Evolutionary conservation across 2,113 vertebrate genomes (phyloP).

Genomic region (Centropristis striata): DNA sequence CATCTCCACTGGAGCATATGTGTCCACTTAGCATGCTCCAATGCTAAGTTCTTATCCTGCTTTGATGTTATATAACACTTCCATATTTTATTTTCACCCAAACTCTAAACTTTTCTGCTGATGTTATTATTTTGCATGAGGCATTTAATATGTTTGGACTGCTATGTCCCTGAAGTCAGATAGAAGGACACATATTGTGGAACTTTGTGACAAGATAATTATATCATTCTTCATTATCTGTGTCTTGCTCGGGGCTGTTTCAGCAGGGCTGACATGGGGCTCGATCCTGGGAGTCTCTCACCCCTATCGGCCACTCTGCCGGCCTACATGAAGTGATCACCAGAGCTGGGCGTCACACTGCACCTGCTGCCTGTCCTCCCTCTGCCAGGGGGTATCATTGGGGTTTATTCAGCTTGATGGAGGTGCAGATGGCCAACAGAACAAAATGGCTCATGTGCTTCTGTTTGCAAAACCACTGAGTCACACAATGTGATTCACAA

Average conservation of each 20-base stretch:
- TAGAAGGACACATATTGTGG: conserved; percentile 8
- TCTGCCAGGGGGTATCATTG: conserved; percentile 66
- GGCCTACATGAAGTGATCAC: conserved; percentile 49
- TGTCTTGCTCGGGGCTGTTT: conserved; percentile 34
- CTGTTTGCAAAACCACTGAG: conserved; percentile 65
- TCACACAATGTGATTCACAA: conserved; percentile 72
- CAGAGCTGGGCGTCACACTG: conserved; percentile 58
- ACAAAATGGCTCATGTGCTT: conserved; percentile 55
- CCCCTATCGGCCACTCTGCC: conserved; percentile 13
- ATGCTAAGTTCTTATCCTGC: neutral
- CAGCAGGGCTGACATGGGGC: conserved; percentile 8
- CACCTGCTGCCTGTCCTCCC: conserved; percentile 60
- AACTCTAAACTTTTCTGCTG: conserved; percentile 24
- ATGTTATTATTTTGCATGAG: conserved; percentile 30
- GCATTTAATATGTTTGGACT: conserved; percentile 10
- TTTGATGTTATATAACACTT: conserved; percentile 59
- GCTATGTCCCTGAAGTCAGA: neutral
- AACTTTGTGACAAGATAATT: conserved; percentile 19
- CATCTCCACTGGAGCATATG: conserved; percentile 60
- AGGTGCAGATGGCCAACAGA: conserved; percentile 67
- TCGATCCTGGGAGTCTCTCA: conserved; percentile 17
- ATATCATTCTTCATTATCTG: conserved; percentile 4
- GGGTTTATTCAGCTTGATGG: conserved; percentile 66
- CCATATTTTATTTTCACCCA: conserved; percentile 32
- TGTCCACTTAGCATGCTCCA: conserved; percentile 37